phyloP scores from a whole-genome alignment of 2,797 vertebrate species.

The Sylvilagus floridanus region DNA sequence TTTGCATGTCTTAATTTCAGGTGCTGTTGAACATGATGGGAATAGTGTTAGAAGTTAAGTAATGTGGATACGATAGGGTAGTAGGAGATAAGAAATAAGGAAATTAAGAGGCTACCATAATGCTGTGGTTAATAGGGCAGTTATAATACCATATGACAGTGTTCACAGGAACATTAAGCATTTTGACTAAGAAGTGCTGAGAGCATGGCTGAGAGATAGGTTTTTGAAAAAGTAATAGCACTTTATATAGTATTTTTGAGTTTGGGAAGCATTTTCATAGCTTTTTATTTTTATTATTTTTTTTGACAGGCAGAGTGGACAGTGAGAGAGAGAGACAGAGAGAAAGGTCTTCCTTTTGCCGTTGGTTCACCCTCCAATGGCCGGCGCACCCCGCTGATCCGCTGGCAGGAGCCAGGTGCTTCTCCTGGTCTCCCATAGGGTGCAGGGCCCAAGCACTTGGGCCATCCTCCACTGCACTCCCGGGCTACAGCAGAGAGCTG shows the following conservation, averaged over 20 bases:
- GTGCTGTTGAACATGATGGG: background rate
- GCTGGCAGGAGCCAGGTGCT: no score
- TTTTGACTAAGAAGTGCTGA: slow-evolving; percentile 22
- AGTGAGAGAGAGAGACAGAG: no score
- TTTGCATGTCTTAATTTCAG: slow-evolving; percentile 28
- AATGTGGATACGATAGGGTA: background rate
- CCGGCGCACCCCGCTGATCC: no score
- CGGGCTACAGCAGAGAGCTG: no score
- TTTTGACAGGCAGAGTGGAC: no score
- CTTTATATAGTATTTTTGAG: background rate
- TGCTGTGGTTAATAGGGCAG: background rate
- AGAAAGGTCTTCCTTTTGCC: no score
- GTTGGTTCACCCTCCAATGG: no score
- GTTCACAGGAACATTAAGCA: background rate
- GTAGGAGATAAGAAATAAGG: slow-evolving; percentile 15
- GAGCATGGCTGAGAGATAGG: background rate
- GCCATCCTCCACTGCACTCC: no score
- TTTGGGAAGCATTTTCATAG: slow-evolving; percentile 42
- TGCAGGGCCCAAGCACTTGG: no score
- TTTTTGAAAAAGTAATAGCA: slow-evolving; percentile 30
- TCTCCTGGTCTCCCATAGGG: no score
- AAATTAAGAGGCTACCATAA: background rate
- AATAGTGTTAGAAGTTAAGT: background rate
- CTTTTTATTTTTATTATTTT: background rate
- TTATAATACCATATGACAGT: background rate